Evolutionary conservation across 2,797 vertebrate genomes (phyloP), one percentile per base, ranked within the genome.

Genomic region (Cuniculus paca): DNA sequence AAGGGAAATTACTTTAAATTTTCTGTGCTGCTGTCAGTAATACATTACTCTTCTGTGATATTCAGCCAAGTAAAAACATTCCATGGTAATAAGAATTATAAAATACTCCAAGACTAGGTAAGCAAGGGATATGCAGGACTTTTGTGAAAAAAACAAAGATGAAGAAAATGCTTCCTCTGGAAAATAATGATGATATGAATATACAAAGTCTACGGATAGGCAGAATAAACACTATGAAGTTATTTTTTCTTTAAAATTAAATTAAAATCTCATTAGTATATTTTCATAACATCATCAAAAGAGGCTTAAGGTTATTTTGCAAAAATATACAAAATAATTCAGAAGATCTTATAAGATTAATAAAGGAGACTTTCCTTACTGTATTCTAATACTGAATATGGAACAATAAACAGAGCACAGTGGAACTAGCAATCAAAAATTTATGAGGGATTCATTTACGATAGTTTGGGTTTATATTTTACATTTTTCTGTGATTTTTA

Each of bases 251-350:
- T 80, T 78, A 95, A 58, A 36, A 56, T 83, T 50, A 54, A 91
- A 95, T 80, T 50, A 54, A 88, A 93, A 90, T 61, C 14, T 11
- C 48, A 80, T 28, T 5, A 28, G 39, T 39, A 10, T 81, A 79
- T 70, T 54, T 95, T 80, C 61, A 68, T 85, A 70, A 56, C 34
- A 22, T 68, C 26, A 77, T 63, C 22, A 22, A 78, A 72, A 77
- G 26, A 36, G 45, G 65, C 52, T 77, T 31, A 0, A 42, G 45
- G 5, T 50, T 54, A 36, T 83, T 88, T 74, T 75, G 78, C 26
- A 92, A 92, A 96, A 90, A 48, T 65, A 39, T 68, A 92, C n/a
- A 83, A 82, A 78, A 26, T 90, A 42, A 81, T 65, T 45, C 92
- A 82, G 22, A 88, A 85, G 60, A 68, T 11, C 16, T 50, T 34